These are phyloP conservation scores for Acinonyx jubatus DNA, from an alignment of 2,113 vertebrate genomes.

Conservation along the genomic window DNA sequence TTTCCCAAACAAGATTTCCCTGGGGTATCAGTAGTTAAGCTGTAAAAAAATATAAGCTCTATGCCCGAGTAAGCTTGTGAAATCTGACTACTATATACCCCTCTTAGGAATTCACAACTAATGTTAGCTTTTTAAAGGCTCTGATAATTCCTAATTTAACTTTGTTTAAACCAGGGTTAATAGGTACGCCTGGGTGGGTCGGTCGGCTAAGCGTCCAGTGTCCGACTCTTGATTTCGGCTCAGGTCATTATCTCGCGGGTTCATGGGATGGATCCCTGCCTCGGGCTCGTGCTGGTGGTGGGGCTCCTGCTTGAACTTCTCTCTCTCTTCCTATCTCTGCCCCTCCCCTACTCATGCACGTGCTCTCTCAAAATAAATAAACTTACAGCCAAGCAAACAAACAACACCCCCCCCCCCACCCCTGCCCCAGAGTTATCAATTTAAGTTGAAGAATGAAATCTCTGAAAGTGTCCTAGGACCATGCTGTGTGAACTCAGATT, in stretches of 20 bases:
- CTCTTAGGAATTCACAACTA: slow-evolving; percentile 5
- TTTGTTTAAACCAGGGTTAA: not conserved
- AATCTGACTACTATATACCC: not conserved
- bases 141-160: not conserved
- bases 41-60: not conserved
- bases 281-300: too few relatives aligned
- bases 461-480: not conserved
- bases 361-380: too few relatives aligned
- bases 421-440: not conserved
- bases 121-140: slow-evolving; percentile 24
- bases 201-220: too few relatives aligned
- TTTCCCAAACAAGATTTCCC: not conserved
- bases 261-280: too few relatives aligned
- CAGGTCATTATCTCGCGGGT: too few relatives aligned
- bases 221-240: too few relatives aligned
- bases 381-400: too few relatives aligned
- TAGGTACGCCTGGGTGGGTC: too few relatives aligned
- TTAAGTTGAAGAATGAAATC: slow-evolving; percentile 18
- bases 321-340: too few relatives aligned
- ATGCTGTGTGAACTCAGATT: not conserved
- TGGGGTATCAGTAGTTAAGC: not conserved
- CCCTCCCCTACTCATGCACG: too few relatives aligned
- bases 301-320: too few relatives aligned
- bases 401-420: too few relatives aligned
- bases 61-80: not conserved